phyloP scores from a whole-genome alignment of 2,113 vertebrate species.

The Bufo gargarizans region DNA sequence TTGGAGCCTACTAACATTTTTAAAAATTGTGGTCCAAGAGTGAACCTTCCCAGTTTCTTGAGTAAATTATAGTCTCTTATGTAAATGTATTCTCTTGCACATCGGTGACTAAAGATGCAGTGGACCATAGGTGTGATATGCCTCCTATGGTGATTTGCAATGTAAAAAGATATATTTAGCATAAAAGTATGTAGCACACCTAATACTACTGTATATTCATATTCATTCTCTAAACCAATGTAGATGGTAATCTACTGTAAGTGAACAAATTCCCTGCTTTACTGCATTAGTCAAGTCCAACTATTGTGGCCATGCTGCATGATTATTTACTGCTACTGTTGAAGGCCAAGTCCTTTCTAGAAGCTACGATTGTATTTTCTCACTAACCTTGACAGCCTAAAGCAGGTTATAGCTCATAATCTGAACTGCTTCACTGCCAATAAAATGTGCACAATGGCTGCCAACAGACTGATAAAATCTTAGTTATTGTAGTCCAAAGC shows the following conservation, averaged over 20 bases:
- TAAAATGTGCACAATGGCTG: not conserved
- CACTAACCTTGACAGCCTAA: conserved; percentile 55
- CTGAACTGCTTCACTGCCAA: conserved; percentile 49
- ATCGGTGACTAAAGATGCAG: not conserved
- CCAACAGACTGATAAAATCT: not conserved
- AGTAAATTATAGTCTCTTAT: not conserved
- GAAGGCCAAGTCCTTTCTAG: not conserved
- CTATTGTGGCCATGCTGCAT: not conserved
- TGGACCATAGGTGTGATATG: not conserved
- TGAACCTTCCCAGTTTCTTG: not conserved
- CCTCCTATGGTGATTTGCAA: not conserved
- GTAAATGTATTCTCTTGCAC: not conserved
- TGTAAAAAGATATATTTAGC: not conserved
- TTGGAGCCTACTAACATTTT: too few relatives aligned
- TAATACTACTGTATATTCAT: too few relatives aligned
- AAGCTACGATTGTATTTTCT: not conserved
- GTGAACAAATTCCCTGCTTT: not conserved
- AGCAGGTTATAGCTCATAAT: conserved; percentile 64
- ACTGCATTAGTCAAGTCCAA: not conserved
- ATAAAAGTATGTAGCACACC: not conserved
- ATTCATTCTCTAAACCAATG: too few relatives aligned
- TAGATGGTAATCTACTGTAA: too few relatives aligned
- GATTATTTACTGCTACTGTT: conserved; percentile 18
- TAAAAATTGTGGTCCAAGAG: too few relatives aligned
- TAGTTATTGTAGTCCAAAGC: not conserved